Evolutionary conservation across 2,888 invertebrate species (phyloP).

Genomic region (Diadromus collaris): DNA sequence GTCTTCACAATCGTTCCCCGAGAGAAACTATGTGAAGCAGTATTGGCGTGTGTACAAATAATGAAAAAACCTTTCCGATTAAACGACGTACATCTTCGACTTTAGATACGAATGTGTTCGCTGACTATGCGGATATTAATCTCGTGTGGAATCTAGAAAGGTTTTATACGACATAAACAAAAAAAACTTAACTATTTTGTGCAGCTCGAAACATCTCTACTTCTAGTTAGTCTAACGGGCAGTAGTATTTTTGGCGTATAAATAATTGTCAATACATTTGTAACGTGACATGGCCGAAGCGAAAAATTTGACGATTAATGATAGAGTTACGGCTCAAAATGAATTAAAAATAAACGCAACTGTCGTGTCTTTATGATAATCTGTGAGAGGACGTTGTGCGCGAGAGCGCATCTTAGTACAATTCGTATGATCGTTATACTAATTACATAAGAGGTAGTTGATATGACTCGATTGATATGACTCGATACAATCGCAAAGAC

Average conservation of each 20-base stretch:
- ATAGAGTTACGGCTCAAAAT: neutral
- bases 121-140: neutral
- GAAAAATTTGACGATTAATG: neutral
- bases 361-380: neutral
- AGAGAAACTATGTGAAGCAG: neutral
- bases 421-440: constrained; percentile 2
- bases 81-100: neutral
- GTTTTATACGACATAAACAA: neutral
- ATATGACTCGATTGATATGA: constrained; percentile 1
- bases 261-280: neutral
- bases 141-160: neutral
- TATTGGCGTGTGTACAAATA: neutral
- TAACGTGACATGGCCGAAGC: neutral
- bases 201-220: neutral
- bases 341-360: neutral
- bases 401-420: neutral
- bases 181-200: neutral
- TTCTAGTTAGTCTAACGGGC: neutral
- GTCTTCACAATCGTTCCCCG: constrained; percentile 3
- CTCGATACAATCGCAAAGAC: constrained; percentile 7
- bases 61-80: neutral
- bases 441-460: constrained; percentile 4
- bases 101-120: neutral
- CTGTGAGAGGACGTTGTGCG: neutral
- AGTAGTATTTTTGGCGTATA: constrained; percentile 4